phyloP scores from a whole-genome alignment of 1,140 invertebrate genomes.

The Bicyclus anynana region DNA sequence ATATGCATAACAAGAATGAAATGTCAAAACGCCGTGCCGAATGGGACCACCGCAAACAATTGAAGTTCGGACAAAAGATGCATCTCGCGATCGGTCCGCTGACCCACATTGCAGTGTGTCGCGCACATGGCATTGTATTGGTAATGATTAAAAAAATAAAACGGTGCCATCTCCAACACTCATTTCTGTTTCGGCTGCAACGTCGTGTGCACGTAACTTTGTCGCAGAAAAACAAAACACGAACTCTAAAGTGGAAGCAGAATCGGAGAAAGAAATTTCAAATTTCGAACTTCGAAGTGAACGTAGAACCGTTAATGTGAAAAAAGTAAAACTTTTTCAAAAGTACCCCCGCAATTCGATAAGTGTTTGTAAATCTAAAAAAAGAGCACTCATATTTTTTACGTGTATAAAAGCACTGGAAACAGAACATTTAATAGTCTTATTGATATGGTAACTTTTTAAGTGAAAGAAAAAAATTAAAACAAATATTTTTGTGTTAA shows the following conservation, averaged over 20 bases:
- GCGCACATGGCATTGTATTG: constrained; percentile 50
- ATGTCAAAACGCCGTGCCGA: constrained; percentile 7
- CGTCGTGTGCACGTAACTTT: constrained; percentile 34
- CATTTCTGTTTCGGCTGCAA: constrained; percentile 49
- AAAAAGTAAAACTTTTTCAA: too few relatives aligned
- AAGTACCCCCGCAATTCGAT: too few relatives aligned
- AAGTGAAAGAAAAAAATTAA: too few relatives aligned
- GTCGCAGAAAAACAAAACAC: not conserved
- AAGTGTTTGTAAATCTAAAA: too few relatives aligned
- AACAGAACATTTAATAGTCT: too few relatives aligned
- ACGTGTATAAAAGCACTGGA: too few relatives aligned
- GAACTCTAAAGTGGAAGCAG: not conserved
- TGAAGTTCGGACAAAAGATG: constrained; percentile 38
- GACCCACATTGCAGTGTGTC: constrained; percentile 55
- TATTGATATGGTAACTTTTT: too few relatives aligned
- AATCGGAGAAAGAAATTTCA: too few relatives aligned
- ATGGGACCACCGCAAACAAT: constrained; percentile 29
- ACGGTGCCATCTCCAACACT: constrained; percentile 28
- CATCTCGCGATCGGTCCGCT: constrained; percentile 54
- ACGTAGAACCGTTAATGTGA: too few relatives aligned
- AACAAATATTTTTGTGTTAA: too few relatives aligned
- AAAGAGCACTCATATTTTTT: too few relatives aligned
- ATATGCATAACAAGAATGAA: constrained; percentile 3
- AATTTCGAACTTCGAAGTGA: too few relatives aligned
- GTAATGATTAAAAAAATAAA: constrained; percentile 54